Evolutionary conservation across 1,140 invertebrate species (phyloP), one percentile per base, ranked within the genome.

Genomic region (Thaumatotibia leucotreta): DNA sequence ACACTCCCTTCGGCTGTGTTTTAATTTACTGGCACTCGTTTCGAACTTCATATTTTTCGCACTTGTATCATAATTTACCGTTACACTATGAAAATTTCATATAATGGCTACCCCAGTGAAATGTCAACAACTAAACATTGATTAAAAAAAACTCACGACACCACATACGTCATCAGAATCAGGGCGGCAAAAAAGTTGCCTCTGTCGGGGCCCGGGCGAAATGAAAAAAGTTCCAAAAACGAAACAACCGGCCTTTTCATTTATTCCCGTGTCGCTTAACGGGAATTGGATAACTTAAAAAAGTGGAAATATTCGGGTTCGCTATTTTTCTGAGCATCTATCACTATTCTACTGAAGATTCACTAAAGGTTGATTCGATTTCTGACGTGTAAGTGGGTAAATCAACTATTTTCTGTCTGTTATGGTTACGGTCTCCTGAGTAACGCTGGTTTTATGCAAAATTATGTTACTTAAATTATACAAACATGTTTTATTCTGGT

Each of bases 151-250:
- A 4, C 33, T 11, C 35, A n/a, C n/a, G n/a, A n/a, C n/a, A n/a
- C n/a, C 4, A 39, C 11, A 39, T n/a, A 9, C 17, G 39, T 45
- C 39, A 45, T 39, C 39, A 45, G 39, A 45, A 45, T 45, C 39
- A 6, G 6, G 14, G 1, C 33, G 33, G 4, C 39, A 73, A 71
- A 76, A 80, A 82, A 71, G 63, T 74, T 75, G 23, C 33, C 24
- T 58, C 66, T 61, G 68, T 20, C 39, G 66, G 69, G 66, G 33
- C 50, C 32, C 66, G 63, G 65, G 68, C 66, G 72, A 83, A 82
- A 85, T 85, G 80, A 80, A 77, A 85, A 83, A 85, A 85, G 80
- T 85, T 85, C 75, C 75, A 75, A 75, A 81, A 84, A 71, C 74
- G 75, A 75, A 77, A 83, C 77, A 74, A 76, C 78, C 69, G 72